Evolutionary conservation across 2,888 invertebrate genomes (phyloP).

Genomic region (Acrobasis consociella): DNA sequence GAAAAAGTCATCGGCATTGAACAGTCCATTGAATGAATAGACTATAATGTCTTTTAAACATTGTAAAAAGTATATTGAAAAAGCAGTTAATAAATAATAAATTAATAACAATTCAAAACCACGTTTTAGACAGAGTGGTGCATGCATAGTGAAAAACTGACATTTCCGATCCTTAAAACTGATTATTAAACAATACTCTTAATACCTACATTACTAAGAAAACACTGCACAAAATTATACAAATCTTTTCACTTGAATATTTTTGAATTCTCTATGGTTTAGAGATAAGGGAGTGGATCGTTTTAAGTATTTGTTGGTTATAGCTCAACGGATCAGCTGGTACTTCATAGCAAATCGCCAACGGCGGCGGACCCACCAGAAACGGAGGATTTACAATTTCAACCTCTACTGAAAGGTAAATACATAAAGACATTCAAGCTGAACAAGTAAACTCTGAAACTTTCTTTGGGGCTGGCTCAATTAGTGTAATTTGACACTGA

Average conservation of each 20-base stretch:
- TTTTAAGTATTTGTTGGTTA: conserved; percentile 38
- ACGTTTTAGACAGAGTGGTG: conserved; percentile 52
- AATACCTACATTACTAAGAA: conserved; percentile 24
- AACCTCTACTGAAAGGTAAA: conserved; percentile 78
- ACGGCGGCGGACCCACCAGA: conserved; percentile 67
- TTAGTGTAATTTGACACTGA: no score
- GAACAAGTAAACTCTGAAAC: no score
- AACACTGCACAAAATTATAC: conserved; percentile 23
- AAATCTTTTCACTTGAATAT: conserved; percentile 10
- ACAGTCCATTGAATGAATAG: no score
- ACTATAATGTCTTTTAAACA: no score
- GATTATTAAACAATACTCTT: conserved; percentile 24
- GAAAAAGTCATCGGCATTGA: no score
- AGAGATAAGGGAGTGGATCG: neutral
- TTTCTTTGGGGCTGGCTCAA: no score
- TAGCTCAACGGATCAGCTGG: conserved; percentile 74
- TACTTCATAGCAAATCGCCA: conserved; percentile 76
- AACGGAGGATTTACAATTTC: conserved; percentile 77
- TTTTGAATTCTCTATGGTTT: neutral
- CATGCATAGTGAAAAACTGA: conserved; percentile 40
- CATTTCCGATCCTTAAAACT: conserved; percentile 28
- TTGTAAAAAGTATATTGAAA: conserved; percentile 26
- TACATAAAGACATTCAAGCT: neutral
- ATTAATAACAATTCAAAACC: conserved; percentile 39
- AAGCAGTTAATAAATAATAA: conserved; percentile 36